These are phyloP conservation scores for Petrocephalus sullivani DNA, from an alignment of 2,797 vertebrate genomes.

Conservation along the genomic window DNA sequence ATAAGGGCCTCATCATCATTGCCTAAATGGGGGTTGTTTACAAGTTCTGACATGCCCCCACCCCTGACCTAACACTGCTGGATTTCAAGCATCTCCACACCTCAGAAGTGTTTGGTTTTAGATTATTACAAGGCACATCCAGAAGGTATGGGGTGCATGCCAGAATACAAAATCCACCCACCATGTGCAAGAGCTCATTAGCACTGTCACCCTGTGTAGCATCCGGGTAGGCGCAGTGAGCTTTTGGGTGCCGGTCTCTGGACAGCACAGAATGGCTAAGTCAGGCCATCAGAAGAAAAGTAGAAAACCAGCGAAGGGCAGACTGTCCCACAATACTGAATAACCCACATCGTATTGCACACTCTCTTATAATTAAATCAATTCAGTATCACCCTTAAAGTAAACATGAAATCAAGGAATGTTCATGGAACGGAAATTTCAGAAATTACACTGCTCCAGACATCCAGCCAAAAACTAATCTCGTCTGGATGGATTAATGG, in stretches of 20 bases:
- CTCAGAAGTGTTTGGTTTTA: conserved; percentile 25
- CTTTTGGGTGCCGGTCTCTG: not conserved
- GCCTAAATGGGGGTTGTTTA: not conserved
- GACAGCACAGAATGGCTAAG: not conserved
- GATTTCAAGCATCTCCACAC: conserved; percentile 7
- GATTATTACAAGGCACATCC: conserved; percentile 19
- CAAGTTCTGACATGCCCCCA: not conserved
- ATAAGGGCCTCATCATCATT: not conserved
- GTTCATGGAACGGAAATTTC: conserved; percentile 15
- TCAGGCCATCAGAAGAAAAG: not conserved
- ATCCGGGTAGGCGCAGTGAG: not conserved
- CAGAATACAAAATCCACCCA: conserved; percentile 29
- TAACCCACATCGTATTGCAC: not conserved
- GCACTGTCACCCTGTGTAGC: conserved; percentile 7
- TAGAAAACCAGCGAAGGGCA: not conserved
- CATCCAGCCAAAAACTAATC: conserved; percentile 9
- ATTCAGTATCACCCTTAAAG: conserved; percentile 6
- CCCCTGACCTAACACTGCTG: not conserved
- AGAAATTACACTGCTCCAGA: not conserved
- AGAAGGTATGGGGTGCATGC: conserved; percentile 17
- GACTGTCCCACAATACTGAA: not conserved
- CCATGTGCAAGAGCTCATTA: conserved; percentile 31
- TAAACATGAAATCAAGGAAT: conserved; percentile 16
- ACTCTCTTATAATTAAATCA: conserved; percentile 3
- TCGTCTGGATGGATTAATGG: not conserved